Evolutionary conservation across 1,140 invertebrate species (phyloP), one percentile per base, ranked within the genome.

Genomic region (Harpegnathos saltator): DNA sequence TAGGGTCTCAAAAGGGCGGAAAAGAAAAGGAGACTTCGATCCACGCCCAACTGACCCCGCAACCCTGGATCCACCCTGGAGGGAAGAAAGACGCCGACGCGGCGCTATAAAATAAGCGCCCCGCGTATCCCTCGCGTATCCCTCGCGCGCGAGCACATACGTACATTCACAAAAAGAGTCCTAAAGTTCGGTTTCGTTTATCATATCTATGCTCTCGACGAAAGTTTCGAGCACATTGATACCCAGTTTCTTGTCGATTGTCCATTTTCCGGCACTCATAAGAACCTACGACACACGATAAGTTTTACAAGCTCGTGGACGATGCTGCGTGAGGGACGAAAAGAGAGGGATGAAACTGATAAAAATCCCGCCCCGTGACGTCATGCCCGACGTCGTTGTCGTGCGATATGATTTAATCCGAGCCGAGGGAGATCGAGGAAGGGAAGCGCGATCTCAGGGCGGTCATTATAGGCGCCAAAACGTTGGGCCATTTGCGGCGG

Each of bases 61-160:
- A 83, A 90, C 89, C 87, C 77, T 59, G 50, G 44, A 58, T 48
- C 56, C 63, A 44, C 68, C 48, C 61, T n/a, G n/a, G 24, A 24
- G 75, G 68, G 69, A 77, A 83, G 82, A 88, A 90, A 87, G 87
- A 77, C 80, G 85, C 89, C 89, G 89, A 90, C 89, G 83, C 73
- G 81, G 62, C 87, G 88, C 85, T 90, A 80, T 71, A 80, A 89
- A 90, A 90, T 89, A 89, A 89, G 84, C 85, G 82, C 59, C n/a
- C n/a, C 85, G 63, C 65, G 12, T 50, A 81, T 62, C 22, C 19
- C n/a, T 85, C 26, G 33, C 17, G 17, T 59, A 24, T 22, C 5
- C 29, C 48, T 33, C 33, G 19, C 24, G 73, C 71, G 63, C 59
- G 66, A 63, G 72, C 44, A 62, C 50, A n/a, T 4, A 3, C 50